Evolutionary conservation across 92 coral and sea anemone species (phyloP).

Genomic region (Diadumene lineata): DNA sequence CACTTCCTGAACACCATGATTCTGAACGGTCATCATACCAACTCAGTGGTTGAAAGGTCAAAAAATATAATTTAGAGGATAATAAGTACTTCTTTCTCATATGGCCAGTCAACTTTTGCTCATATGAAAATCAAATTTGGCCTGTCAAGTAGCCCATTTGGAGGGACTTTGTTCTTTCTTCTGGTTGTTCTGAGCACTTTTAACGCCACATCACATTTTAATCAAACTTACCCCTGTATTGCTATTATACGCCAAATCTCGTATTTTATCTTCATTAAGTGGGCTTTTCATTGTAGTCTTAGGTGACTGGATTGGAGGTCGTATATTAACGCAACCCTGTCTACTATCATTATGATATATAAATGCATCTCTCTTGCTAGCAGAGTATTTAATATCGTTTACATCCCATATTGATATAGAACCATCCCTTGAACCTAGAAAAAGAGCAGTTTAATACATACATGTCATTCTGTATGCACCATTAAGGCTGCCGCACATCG

Average conservation of each 20-base stretch:
- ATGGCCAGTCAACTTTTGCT: too few species aligned
- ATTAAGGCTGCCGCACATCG: not conserved
- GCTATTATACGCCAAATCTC: slow-evolving; percentile 64
- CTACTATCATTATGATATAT: not conserved
- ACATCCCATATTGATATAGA: slow-evolving; percentile 81
- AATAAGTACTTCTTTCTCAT: too few species aligned
- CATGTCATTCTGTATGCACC: not conserved
- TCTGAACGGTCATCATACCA: too few species aligned
- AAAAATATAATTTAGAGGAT: too few species aligned
- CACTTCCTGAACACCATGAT: too few species aligned
- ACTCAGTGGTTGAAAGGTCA: too few species aligned
- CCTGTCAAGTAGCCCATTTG: too few species aligned
- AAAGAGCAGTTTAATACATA: too few species aligned
- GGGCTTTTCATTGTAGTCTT: slow-evolving; percentile 43
- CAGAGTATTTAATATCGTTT: slow-evolving; percentile 7
- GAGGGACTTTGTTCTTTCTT: too few species aligned
- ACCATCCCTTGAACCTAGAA: slow-evolving; percentile 92
- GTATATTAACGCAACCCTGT: slow-evolving; percentile 9
- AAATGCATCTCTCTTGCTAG: not conserved
- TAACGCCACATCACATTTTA: too few species aligned
- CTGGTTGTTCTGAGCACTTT: too few species aligned
- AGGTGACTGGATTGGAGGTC: slow-evolving; percentile 47
- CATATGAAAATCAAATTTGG: too few species aligned
- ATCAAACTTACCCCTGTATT: slow-evolving; percentile 56
- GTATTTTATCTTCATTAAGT: slow-evolving; percentile 54